Base-by-base conservation (phyloP, 2,888 invertebrate species). In the Melanchra persicariae region DNA sequence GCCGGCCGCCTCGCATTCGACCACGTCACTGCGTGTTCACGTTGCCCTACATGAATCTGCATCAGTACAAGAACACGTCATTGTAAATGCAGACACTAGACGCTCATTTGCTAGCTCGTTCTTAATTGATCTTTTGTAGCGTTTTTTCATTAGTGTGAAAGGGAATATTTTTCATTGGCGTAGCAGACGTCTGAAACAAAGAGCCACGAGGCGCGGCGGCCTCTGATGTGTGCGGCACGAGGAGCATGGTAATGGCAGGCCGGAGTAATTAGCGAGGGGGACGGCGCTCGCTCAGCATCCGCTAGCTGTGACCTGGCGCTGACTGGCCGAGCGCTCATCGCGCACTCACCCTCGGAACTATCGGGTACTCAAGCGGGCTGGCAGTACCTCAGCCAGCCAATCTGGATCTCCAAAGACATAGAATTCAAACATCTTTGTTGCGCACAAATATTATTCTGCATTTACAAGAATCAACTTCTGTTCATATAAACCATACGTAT, bases 81-180 rank as follows among this genome's bases (percentile, higher is more conserved):
- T 22, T 19, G n/a, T 34, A 26, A 8, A 63, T 54, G 34, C 17
- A 59, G 49, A 22, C n/a, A 43, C 26, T 51, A 59, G 54, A n/a
- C n/a, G 43, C 37, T 59, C 68, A 63, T 43, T 66, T 30, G 8
- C 15, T 45, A 47, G 40, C 17, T 45, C 43, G 30, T 40, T 62
- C 8, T 43, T 24, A 26, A 26, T 47, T 22, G 66, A 64, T 51
- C 17, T 68, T 70, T 64, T 63, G 30, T 10, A 54, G 45, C 24
- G 43, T 49, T 74, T 64, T 69, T 68, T 79, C 70, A 74, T 79
- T 67, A 79, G 61, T 74, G 64, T 43, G 30, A 74, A 57, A 70
- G 64, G 57, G 26, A 67, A 70, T 63, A 67, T 64, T 60, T 70
- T 62, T 70, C 66, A 64, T 61, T 64, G 57, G 37, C 37, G 52